phyloP scores from a whole-genome alignment of 2,888 invertebrate genomes.

The Shargacucullia verbasci region DNA sequence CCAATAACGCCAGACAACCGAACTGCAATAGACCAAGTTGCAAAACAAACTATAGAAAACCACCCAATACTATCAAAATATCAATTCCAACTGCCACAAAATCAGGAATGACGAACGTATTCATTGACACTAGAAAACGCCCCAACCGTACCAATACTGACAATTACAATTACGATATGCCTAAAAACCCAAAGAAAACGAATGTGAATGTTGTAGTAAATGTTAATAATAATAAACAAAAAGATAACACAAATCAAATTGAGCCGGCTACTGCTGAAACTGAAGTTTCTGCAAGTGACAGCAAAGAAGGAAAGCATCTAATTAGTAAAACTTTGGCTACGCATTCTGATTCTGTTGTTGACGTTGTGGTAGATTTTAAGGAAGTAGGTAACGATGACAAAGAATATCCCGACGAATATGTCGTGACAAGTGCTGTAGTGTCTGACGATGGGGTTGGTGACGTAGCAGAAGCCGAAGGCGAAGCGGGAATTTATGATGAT shows the following conservation, averaged over 20 bases:
- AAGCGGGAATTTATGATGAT: neutral
- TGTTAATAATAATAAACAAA: constrained; percentile 5
- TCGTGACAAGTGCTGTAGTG: neutral
- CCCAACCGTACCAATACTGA: neutral
- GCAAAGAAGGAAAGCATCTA: neutral
- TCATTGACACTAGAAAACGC: constrained; percentile 54
- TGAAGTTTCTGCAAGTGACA: too few species aligned
- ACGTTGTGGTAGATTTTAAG: neutral
- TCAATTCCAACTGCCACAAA: constrained; percentile 44
- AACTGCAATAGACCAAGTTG: constrained; percentile 25
- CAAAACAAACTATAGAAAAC: constrained; percentile 14
- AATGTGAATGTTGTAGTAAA: constrained; percentile 33
- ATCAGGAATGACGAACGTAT: constrained; percentile 57
- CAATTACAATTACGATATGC: neutral
- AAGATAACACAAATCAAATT: neutral
- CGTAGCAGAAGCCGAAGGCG: neutral
- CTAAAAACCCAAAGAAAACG: constrained; percentile 5
- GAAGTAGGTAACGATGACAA: neutral
- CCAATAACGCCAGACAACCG: constrained; percentile 5
- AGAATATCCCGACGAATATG: neutral
- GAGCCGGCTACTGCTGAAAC: too few species aligned
- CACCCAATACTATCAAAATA: constrained; percentile 35
- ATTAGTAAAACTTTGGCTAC: too few species aligned
- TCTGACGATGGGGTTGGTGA: neutral
- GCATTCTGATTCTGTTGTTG: too few species aligned